Evolutionary conservation across 2,888 invertebrate species (phyloP), one percentile per base, ranked within the genome.

Genomic region (Stictocephala bisonia): DNA sequence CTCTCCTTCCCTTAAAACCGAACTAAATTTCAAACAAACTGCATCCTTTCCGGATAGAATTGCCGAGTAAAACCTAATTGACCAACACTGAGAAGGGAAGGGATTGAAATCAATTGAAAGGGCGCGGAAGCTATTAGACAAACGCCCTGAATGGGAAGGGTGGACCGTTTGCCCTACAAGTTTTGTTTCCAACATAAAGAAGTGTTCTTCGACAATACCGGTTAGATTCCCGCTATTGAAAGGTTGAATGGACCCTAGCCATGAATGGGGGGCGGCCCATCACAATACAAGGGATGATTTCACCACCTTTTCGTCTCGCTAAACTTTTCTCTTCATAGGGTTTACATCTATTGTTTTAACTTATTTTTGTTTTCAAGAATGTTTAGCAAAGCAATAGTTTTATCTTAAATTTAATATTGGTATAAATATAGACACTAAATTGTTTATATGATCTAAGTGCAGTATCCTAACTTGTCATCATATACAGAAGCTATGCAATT

Each of bases 41-140:
- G 44, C 64, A 64, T 64, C 64, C 64, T 64, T 64, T 64, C 18
- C 64, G 64, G 64, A 64, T 64, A 64, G 64, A 64, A 64, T 64
- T 64, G 64, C 64, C 60, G 44, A 64, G 64, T 64, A 64, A 64
- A 64, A 64, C 64, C 64, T 64, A 64, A 64, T 64, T 64, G 64
- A 64, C 44, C 64, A 64, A 44, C 60, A 40, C 40, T 22, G 40
- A 22, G 24, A 26, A 13, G 29, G 9, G 60, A 35, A 56, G 60
- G 64, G 60, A 31, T 60, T 40, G 60, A 60, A 60, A 64, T 64
- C 64, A 64, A 64, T 64, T 64, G 64, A 64, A 60, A 64, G 64
- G 64, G 44, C 11, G 64, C 18, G 60, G 18, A 53, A 58, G 64
- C 41, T 44, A 64, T 64, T 64, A 64, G 64, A 64, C 64, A 64